Base-by-base conservation (phyloP, 2,888 invertebrate species). In the Dicranocentrus wangi region DNA sequence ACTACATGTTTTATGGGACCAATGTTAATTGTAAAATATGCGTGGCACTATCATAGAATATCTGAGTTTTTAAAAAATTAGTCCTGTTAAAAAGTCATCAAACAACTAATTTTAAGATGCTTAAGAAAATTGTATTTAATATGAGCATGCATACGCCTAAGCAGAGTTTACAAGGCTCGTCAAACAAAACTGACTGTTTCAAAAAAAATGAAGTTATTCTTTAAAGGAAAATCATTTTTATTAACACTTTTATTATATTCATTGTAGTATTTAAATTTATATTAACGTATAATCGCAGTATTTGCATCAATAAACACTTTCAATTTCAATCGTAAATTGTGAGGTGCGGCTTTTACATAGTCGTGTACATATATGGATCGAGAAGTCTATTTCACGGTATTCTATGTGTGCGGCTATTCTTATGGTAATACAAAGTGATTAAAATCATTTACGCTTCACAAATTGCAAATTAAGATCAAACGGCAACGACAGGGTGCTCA, bases 211-310 rank as follows among this genome's bases (percentile, higher is more conserved):
- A n/a, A 10, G 47, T 47, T 47, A 47, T 15, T 60, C 60, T 28
- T 1, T 27, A 27, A 28, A 60, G n/a, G 8, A 17, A 17, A n/a
- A 10, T 47, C 47, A 10, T 47, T 32, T 47, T 60, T 27, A 60
- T 60, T 60, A 60, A 58, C 27, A 58, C 27, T 27, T 60, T 27
- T 28, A 60, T 28, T 5, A 60, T 60, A 23, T 25, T 55, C 55
- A 2, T n/a, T 63, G 63, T 63, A 63, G 32, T 72, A 72, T 72
- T 72, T 72, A 53, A 47, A 63, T 47, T 63, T 72, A 63, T 72
- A 72, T 53, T 63, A 72, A 72, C 61, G 72, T 63, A n/a, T n/a
- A 42, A 42, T 23, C 60, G 71, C 72, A 72, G 32, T 53, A 63
- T 61, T 63, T 72, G 61, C 72, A 72, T 25, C 10, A 71, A 71